Conservation (phyloP, 1,140 invertebrate species). For the Dendrolimus kikuchii region DNA sequence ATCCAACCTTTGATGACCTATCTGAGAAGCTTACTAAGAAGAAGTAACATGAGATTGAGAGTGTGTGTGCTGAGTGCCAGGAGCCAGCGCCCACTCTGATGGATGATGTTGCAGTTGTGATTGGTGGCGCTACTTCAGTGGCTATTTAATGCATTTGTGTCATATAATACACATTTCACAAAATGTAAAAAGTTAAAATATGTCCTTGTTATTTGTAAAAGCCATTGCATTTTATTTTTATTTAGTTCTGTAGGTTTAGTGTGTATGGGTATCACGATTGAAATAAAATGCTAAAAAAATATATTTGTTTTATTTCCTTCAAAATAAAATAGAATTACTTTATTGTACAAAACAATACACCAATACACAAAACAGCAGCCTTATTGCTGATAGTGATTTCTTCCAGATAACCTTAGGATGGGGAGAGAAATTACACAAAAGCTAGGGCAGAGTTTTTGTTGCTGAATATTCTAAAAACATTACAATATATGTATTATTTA, state of each 20-base stretch:
- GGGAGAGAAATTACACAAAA: too few species aligned
- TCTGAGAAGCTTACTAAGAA: conserved; percentile 87
- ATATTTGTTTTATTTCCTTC: conserved; percentile 10
- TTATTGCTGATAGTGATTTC: too few species aligned
- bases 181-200: conserved; percentile 28
- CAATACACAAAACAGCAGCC: not conserved
- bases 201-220: conserved; percentile 19
- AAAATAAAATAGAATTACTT: not conserved
- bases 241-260: conserved; percentile 63
- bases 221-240: conserved; percentile 58
- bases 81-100: conserved; percentile 50
- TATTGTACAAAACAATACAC: not conserved
- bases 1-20: conserved; percentile 92
- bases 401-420: too few species aligned
- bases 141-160: conserved; percentile 36
- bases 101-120: conserved; percentile 46
- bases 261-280: conserved; percentile 46
- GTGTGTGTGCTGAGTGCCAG: conserved; percentile 42
- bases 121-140: conserved; percentile 54
- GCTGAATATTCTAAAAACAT: too few species aligned
- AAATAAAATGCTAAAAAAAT: conserved; percentile 30
- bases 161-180: conserved; percentile 30
- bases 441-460: too few species aligned
- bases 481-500: too few species aligned
- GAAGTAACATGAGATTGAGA: conserved; percentile 76